Conservation (phyloP, 2,113 vertebrate genomes). For the Protomyctophum bolini region DNA sequence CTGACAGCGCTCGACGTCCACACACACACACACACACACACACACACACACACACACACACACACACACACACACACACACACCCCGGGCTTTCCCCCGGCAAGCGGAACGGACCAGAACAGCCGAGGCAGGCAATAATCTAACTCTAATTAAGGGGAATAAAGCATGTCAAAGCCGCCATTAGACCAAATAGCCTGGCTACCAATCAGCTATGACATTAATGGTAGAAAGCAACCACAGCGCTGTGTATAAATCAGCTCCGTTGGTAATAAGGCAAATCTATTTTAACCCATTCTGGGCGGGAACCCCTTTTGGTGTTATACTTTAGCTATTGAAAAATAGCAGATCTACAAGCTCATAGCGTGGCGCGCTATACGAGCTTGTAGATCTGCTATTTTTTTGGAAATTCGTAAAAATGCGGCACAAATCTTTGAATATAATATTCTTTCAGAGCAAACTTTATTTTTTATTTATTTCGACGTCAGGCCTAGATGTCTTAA, state of each 20-base stretch:
- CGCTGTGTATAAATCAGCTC: conserved; percentile 70
- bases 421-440: too few species aligned
- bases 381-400: too few species aligned
- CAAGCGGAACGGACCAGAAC: conserved; percentile 44
- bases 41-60: too few species aligned
- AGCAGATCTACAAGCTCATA: too few species aligned
- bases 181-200: conserved; percentile 74
- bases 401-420: too few species aligned
- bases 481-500: too few species aligned
- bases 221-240: conserved; percentile 61
- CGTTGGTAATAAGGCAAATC: conserved; percentile 64
- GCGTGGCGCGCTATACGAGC: too few species aligned
- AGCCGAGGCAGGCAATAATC: conserved; percentile 78
- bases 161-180: conserved; percentile 78
- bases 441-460: too few species aligned
- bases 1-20: conserved; percentile 66
- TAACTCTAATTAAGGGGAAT: conserved; percentile 84
- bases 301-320: too few species aligned
- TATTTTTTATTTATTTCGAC: too few species aligned
- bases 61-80: not conserved
- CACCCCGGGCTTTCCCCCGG: conserved; percentile 65
- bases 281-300: conserved; percentile 42
- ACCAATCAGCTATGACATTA: conserved; percentile 80
- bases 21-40: too few species aligned
- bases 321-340: too few species aligned